phyloP scores from a whole-genome alignment of 2,797 vertebrate species.

The Hippopotamyrus pictus region DNA sequence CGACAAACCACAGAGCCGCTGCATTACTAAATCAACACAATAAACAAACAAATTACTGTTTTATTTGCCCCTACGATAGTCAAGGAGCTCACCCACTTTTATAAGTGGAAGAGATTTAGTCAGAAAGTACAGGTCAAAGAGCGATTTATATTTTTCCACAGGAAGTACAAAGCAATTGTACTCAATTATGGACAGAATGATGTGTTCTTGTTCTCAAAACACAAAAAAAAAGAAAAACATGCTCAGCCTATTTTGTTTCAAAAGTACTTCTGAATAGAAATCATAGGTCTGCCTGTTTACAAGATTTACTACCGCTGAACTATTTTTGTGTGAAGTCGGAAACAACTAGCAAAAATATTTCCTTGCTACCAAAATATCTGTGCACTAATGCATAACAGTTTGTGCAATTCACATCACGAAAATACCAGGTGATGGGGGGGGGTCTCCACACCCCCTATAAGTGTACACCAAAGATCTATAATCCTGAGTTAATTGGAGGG shows the following conservation, averaged over 20 bases:
- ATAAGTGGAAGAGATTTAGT: neutral
- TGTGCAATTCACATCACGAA: neutral
- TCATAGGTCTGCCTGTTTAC: neutral
- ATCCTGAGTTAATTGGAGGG: conserved; percentile 35
- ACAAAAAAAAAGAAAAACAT: neutral
- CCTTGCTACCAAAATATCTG: neutral
- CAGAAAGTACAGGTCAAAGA: neutral
- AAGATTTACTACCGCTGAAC: neutral
- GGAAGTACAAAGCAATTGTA: neutral
- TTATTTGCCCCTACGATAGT: neutral
- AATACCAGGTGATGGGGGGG: neutral
- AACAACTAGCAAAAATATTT: neutral
- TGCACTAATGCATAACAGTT: neutral
- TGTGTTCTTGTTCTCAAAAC: neutral
- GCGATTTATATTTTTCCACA: neutral
- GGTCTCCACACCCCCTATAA: neutral
- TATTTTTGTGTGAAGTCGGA: neutral
- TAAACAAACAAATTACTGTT: neutral
- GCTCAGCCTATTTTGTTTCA: neutral
- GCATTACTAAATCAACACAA: neutral
- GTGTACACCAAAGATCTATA: conserved; percentile 1
- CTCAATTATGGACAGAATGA: neutral
- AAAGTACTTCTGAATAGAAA: neutral
- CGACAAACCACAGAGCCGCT: neutral
- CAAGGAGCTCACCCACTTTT: neutral